Evolutionary conservation across 2,888 invertebrate species (phyloP), one percentile per base, ranked within the genome.

Genomic region (Chirona hameri): DNA sequence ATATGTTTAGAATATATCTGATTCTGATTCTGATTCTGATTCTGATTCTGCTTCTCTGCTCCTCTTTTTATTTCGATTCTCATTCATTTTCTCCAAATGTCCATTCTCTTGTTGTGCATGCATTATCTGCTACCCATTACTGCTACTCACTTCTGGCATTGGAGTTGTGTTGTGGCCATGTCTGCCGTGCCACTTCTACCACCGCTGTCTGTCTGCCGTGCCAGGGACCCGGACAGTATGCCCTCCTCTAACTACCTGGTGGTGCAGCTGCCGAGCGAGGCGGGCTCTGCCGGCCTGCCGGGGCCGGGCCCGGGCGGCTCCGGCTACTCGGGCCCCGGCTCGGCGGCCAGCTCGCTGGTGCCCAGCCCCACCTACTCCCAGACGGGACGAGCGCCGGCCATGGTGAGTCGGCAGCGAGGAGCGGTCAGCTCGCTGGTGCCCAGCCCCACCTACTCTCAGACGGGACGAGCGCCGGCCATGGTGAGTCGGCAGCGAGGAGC

Each of bases 221-320:
- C 86, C 86, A 89, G 89, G 85, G 94, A 94, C 87, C 92, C 92
- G 81, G 95, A 95, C 85, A 90, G 92, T 57, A 89, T 93, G 84
- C 92, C 93, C 81, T 91, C 93, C 84, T 93, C 94, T 82, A 94
- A 95, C 87, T 98, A 97, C 90, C 91, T 98, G 87, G 94, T 98
- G 82, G 96, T 98, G 85, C 97, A 97, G 89, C 90, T 91, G 52
- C 91, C 92, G 31, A 89, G 90, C 46, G 92, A 92, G 60, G n/a
- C 52, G 1, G 60, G 46, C 52, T 83, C 76, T 21, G 79, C 39
- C 57, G 83, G 83, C n/a, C 82, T 82, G 60, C 76, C 79, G 14
- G 76, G 76, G 3, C 76, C 76, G 24, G 76, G 76, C 7, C 76
- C 76, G 39, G 76, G 18, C 46, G 76, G 76, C 76, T 21, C 76